Base-by-base conservation (phyloP, 2,797 vertebrate species). In the Dendrocincla tyrannina region DNA sequence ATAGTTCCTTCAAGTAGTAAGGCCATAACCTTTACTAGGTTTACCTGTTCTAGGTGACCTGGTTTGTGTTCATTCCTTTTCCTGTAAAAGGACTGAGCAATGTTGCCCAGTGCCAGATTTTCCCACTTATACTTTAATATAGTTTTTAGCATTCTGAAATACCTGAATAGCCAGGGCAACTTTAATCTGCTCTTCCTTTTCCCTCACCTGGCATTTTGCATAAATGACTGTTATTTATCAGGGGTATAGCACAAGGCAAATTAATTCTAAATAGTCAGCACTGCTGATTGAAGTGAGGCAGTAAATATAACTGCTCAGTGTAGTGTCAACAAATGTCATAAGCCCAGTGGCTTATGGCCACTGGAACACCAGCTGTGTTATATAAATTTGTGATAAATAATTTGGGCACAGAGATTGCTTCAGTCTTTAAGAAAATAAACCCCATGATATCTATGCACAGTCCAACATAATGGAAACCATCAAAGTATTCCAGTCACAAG, bases 141-240 rank as follows among this genome's bases (percentile, higher is more conserved):
- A 19, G 33, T 49, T 95, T 88, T 64, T 93, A 39, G 41, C 41
- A 35, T 95, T 96, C 97, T 95, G 96, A 98, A 97, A 91, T 92
- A 91, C 93, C 84, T 94, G 75, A 95, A 97, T 96, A 96, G 93
- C 97, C 97, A 97, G 89, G 53, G 23, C 50, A 95, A 88, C 93
- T 98, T 98, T 98, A 97, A 98, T 97, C 97, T 98, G 96, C 97
- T 97, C 93, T 76, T 92, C 60, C 86, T 91, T 96, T 98, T 98
- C 97, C 95, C 97, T 98, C 98, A 98, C 85, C 91, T 98, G 97
- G 96, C 98, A 98, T 97, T 97, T 97, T 97, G 97, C 97, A 98
- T 98, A 97, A 98, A 98, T 97, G 91, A 97, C 97, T 97, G 24
- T 88, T 94, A 97, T 97, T 96, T 97, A 88, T 97, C 94, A 97